Evolutionary conservation across 2,113 vertebrate species (phyloP), one percentile per base, ranked within the genome.

Genomic region (Saccopteryx bilineata): DNA sequence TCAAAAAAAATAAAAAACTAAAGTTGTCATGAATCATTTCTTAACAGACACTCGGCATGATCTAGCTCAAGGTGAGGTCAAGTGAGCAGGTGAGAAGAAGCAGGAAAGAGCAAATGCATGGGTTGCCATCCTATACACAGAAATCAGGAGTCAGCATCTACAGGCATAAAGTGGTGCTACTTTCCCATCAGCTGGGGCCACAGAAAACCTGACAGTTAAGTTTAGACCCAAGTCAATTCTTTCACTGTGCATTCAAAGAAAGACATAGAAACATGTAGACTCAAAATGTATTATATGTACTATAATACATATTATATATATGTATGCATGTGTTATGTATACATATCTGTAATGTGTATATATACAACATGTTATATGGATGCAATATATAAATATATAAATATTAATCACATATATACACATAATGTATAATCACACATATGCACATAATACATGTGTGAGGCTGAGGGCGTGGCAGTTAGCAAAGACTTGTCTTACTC

Each of bases 401-500:
- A 39, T 39, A 39, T 39, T 39, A 39, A 39, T 28, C 11, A 65
- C 11, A 65, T 52, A 68, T 46, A 46, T 54, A 17, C 28, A 52
- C 5, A 28, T 82, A 33, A 24, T 24, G 52, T 60, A 28, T 50
- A 63, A 39, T 48, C 21, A 50, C 28, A 71, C 68, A 26, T 72
- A 82, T 61, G 61, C 31, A 82, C 31, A 52, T 31, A 56, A 78
- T 54, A 54, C n/a, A 31, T 56, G 65, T 15, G 28, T 31, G 28
- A 56, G 21, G 24, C 39, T 92, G 76, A 88, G 79, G 48, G 60
- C 1, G 0, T 17, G 2, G 50, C 18, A 19, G 28, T n/a, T 28
- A 26, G 61, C 31, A 3, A 24, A 1, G 12, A 50, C 31, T 98
- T 98, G 98, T 92, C 17, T 98, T 97, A 97, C 98, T 99, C 96